Conservation (phyloP, 1,140 invertebrate species). For the Hypothenemus hampei region DNA sequence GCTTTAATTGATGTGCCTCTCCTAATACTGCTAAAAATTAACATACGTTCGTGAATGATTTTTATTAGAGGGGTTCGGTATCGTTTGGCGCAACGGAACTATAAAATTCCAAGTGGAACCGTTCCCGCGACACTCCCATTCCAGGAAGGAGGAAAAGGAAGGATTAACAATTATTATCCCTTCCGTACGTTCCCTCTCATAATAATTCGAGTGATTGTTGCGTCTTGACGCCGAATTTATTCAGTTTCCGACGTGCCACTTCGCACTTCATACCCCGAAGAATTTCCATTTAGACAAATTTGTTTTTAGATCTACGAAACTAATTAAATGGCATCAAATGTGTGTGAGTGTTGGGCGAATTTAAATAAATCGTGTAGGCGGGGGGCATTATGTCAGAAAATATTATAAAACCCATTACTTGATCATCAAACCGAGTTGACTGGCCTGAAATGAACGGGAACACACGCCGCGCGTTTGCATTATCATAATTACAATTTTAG, state of each 20-base stretch:
- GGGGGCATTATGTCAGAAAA: too few species aligned
- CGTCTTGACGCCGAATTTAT: constrained; percentile 19
- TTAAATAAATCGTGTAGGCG: too few species aligned
- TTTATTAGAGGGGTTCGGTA: constrained; percentile 24
- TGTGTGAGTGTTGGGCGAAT: too few species aligned
- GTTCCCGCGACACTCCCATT: constrained; percentile 22
- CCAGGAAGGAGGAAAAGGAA: constrained; percentile 17
- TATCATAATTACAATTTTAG: too few species aligned
- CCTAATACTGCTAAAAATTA: constrained; percentile 16
- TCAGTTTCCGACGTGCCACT: constrained; percentile 9
- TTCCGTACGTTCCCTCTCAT: constrained; percentile 21
- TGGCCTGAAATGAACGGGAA: too few species aligned
- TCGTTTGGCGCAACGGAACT: constrained; percentile 19
- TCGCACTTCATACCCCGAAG: too few species aligned
- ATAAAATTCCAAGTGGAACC: constrained; percentile 23
- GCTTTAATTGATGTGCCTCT: background rate
- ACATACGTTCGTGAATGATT: constrained; percentile 18
- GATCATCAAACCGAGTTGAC: too few species aligned
- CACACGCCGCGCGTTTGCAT: too few species aligned
- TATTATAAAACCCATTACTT: too few species aligned
- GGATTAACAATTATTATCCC: constrained; percentile 28
- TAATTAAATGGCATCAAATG: too few species aligned
- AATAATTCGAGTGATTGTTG: constrained; percentile 24
- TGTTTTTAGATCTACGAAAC: too few species aligned
- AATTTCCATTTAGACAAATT: too few species aligned